A percentile compares a stretch with the other conserved stretches of the same genome.
Conservation (phyloP, 2,113 vertebrate genomes). For the Climacteris rufus region DNA sequence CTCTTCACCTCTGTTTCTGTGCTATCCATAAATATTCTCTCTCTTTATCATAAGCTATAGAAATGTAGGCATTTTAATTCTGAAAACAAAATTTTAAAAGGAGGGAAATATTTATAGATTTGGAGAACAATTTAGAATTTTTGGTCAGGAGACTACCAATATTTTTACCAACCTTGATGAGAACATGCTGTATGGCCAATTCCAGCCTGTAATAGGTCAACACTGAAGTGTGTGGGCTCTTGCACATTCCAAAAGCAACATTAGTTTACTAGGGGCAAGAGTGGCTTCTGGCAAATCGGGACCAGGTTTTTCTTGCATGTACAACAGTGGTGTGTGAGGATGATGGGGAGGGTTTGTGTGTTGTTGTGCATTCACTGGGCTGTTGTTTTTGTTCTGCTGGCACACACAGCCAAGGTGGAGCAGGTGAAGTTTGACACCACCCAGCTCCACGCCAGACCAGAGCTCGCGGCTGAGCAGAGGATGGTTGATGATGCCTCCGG, state of each 20-base stretch:
- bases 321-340: accelerated
- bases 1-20: neutral
- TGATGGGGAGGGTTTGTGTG: neutral
- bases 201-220: neutral
- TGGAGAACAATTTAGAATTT: neutral
- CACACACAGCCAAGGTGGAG: constrained; percentile 81
- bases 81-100: neutral
- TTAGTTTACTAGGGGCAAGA: neutral
- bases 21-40: neutral
- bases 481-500: constrained; percentile 89
- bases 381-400: neutral
- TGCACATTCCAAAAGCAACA: neutral
- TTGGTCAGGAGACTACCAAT: neutral
- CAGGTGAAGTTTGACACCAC: constrained; percentile 86
- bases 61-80: neutral
- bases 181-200: accelerated
- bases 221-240: neutral
- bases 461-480: constrained; percentile 84
- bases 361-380: neutral
- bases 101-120: neutral
- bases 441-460: constrained; percentile 82
- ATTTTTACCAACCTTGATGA: neutral
- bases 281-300: neutral
- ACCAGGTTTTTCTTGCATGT: accelerated
- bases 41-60: neutral